These are phyloP conservation scores for Dromius quadrimaculatus DNA, from an alignment of 2,888 invertebrate genomes.

Conservation along the genomic window DNA sequence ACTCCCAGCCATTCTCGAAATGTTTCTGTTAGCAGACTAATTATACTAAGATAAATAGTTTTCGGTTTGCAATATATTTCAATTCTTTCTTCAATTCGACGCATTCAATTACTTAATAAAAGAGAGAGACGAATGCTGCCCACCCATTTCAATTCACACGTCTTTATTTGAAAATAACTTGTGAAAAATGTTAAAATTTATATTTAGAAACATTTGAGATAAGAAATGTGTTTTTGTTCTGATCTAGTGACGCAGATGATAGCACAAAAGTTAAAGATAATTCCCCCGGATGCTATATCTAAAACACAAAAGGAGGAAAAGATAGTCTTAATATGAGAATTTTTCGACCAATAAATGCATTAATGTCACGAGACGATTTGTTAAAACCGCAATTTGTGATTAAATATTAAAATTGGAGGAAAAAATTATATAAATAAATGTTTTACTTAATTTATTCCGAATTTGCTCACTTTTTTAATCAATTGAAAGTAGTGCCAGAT, in stretches of 20 bases:
- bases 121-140: conserved; percentile 22
- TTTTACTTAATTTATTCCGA: too few species aligned
- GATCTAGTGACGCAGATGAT: not conserved
- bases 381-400: conserved; percentile 5
- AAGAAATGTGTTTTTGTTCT: conserved; percentile 17
- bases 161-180: not conserved
- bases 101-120: conserved; percentile 45
- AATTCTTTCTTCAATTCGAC: conserved; percentile 38
- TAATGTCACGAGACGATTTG: conserved; percentile 5
- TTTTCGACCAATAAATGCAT: conserved; percentile 11
- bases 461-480: too few species aligned
- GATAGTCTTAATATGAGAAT: not conserved
- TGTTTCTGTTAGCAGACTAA: conserved; percentile 24
- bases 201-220: conserved; percentile 15
- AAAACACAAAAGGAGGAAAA: conserved; percentile 14
- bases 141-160: not conserved
- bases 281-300: conserved; percentile 2
- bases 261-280: conserved; percentile 3
- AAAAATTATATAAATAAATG: not conserved
- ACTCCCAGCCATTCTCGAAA: conserved; percentile 25
- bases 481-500: too few species aligned
- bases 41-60: conserved; percentile 48
- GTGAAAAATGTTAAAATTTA: too few species aligned
- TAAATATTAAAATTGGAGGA: conserved; percentile 13
- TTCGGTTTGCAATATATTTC: conserved; percentile 47